These are phyloP conservation scores for Nemoura dubitans DNA, from an alignment of 2,888 invertebrate species.

Conservation along the genomic window DNA sequence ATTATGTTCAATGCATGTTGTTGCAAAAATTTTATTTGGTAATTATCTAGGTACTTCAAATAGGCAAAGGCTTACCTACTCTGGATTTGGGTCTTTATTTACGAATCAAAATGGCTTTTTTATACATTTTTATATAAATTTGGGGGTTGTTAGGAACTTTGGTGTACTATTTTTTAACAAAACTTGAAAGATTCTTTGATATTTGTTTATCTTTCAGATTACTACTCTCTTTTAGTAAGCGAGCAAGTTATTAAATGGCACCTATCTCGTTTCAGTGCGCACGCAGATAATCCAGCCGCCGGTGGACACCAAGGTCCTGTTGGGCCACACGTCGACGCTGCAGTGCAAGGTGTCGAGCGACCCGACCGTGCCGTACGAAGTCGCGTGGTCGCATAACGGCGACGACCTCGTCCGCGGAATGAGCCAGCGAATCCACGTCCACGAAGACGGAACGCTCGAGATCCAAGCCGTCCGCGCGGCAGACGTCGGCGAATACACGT, in stretches of 20 bases:
- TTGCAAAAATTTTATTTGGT: no score
- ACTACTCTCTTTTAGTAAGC: no score
- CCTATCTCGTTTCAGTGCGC: conserved; percentile 71
- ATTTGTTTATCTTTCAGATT: no score
- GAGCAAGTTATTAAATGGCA: background rate
- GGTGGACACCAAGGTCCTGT: conserved; percentile 87
- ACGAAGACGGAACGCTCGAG: conserved; percentile 84
- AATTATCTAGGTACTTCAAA: no score
- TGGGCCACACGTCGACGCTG: conserved; percentile 91
- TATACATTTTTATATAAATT: no score
- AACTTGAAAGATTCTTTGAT: no score
- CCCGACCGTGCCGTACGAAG: conserved; percentile 83
- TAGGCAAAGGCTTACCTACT: no score
- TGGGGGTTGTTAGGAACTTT: no score
- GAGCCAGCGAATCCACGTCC: conserved; percentile 77
- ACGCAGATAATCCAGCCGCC: conserved; percentile 95
- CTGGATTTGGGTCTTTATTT: no score
- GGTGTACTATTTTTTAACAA: no score
- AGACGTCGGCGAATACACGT: conserved; percentile 94
- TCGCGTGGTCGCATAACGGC: conserved; percentile 89
- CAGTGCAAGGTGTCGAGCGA: conserved; percentile 96
- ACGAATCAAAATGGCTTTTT: no score
- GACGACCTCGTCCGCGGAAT: conserved; percentile 72
- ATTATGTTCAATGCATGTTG: no score
- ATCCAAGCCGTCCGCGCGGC: conserved; percentile 89